Evolutionary conservation across 2,888 invertebrate genomes (phyloP), one percentile per base, ranked within the genome.

Genomic region (Agrotis ipsilon): DNA sequence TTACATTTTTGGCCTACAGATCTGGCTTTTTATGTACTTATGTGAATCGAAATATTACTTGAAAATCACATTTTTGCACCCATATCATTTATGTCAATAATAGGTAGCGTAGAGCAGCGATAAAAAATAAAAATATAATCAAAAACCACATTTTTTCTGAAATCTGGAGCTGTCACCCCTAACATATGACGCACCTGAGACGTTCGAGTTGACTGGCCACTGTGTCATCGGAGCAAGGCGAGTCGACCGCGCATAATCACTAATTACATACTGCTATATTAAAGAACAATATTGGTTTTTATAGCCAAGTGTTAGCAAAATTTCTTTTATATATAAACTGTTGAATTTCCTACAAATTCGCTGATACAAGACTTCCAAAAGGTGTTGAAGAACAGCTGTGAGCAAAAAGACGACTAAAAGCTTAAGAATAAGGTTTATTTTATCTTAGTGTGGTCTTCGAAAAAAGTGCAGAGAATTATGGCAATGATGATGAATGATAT

Each of bases 141-240:
- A n/a, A n/a, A n/a, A n/a, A n/a, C n/a, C n/a, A n/a, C 0, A 16
- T 16, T 11, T 11, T 62, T 46, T 55, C 3, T 14, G 5, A 11
- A 46, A 9, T 18, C n/a, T 14, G 46, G 13, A 60, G 16, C 65
- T 59, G 84, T 54, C 89, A 92, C 60, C 93, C 93, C 91, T 93
- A 84, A n/a, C 48, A 76, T 66, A 59, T 78, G 83, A 82, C 83
- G 80, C 86, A 84, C 81, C 78, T 81, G 77, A 75, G 75, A 73
- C 80, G 85, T 83, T 84, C 77, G 83, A 83, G 86, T 89, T 85
- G 89, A 90, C 89, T 89, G 88, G 89, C 87, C 88, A 92, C 91
- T 91, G 89, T 93, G 92, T 92, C 94, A 93, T 87, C 89, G 88
- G 91, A 91, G 88, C 91, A 92, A 89, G 87, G 88, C 89, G 87